Conservation (phyloP, 2,888 invertebrate genomes). For the Gasteruption jaculator region DNA sequence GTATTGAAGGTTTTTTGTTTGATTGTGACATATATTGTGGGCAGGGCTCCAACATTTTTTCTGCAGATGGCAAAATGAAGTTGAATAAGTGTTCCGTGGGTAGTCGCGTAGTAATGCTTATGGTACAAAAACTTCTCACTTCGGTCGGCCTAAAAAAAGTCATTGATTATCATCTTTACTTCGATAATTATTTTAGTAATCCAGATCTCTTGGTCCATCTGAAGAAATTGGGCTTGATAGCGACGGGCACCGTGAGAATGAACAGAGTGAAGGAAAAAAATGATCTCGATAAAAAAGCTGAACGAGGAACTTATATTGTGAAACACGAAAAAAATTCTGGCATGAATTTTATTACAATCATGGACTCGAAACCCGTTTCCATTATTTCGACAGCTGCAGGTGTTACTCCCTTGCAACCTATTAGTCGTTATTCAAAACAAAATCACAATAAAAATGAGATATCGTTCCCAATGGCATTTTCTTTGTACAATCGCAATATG, state of each 20-base stretch:
- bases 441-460: slow-evolving; percentile 6
- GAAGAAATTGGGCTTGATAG: slow-evolving; percentile 18
- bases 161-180: slow-evolving; percentile 19
- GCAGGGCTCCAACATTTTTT: slow-evolving; percentile 19
- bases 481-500: slow-evolving; percentile 14
- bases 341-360: slow-evolving; percentile 18
- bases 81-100: slow-evolving; percentile 18
- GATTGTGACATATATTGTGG: slow-evolving; percentile 19
- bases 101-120: slow-evolving; percentile 18
- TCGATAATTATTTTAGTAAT: slow-evolving; percentile 20
- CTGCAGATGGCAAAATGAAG: slow-evolving; percentile 11
- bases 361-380: slow-evolving; percentile 23
- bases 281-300: slow-evolving; percentile 18
- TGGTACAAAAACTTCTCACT: slow-evolving; percentile 18
- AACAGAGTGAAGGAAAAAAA: slow-evolving; percentile 19
- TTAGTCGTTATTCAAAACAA: not conserved
- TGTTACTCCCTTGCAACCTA: slow-evolving; percentile 2
- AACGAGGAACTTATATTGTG: slow-evolving; percentile 22
- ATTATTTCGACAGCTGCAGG: too few species aligned
- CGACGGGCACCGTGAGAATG: slow-evolving; percentile 19
- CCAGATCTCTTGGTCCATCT: slow-evolving; percentile 23
- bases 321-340: slow-evolving; percentile 19
- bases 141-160: slow-evolving; percentile 17
- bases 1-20: slow-evolving; percentile 17
- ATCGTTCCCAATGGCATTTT: slow-evolving; percentile 11